Evolutionary conservation across 2,113 vertebrate genomes (phyloP).

Genomic region (Morone chrysops): DNA sequence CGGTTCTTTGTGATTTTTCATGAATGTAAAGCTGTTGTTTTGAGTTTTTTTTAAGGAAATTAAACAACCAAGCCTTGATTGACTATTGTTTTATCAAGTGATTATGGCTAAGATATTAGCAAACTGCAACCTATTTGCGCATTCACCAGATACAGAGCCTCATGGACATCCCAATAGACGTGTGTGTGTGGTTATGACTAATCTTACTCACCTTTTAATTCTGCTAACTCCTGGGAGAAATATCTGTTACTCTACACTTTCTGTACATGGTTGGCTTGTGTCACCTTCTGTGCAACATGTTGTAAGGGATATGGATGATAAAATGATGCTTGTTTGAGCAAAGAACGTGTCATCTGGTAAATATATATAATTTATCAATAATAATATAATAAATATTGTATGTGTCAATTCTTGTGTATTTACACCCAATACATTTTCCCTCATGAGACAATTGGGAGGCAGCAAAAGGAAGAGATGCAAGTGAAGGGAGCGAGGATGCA

Average conservation of each 20-base stretch:
- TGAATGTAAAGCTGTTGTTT: background rate
- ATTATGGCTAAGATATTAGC: background rate
- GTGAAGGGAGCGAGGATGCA: background rate
- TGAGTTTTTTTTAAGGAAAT: background rate
- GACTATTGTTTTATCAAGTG: background rate
- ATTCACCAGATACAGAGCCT: background rate
- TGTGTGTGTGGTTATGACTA: background rate
- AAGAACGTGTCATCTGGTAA: background rate
- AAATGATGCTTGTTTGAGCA: background rate
- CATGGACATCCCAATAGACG: background rate
- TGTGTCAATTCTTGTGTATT: background rate
- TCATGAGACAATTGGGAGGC: background rate
- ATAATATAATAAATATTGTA: background rate
- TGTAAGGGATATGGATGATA: background rate
- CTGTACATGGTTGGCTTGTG: background rate
- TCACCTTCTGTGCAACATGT: conserved; percentile 5
- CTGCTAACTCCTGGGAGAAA: background rate
- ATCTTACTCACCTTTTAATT: background rate
- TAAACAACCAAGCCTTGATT: background rate
- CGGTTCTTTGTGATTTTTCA: background rate
- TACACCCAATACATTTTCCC: background rate
- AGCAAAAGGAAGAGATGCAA: background rate
- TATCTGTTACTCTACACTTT: background rate
- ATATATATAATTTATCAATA: background rate
- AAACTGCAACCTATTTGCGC: background rate